Percentiles rank a stretch among this genome's conserved stretches.
Conservation (phyloP, 1,140 invertebrate species). For the Drosophila athabasca region DNA sequence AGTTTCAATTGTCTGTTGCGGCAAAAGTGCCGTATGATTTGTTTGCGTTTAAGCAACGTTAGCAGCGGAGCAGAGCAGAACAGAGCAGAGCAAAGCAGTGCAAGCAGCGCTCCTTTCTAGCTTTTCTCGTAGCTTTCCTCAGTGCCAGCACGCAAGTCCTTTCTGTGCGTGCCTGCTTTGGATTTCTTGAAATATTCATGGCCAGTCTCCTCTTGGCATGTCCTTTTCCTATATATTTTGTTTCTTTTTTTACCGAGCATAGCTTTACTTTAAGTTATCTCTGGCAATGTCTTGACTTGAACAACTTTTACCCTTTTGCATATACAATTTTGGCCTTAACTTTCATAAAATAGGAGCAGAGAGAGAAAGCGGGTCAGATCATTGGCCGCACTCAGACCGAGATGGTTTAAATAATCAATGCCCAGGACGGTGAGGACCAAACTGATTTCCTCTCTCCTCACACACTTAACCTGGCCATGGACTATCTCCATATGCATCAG, state of each 20-base stretch:
- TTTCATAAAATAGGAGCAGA: not conserved
- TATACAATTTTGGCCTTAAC: conserved; percentile 27
- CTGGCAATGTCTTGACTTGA: conserved; percentile 35
- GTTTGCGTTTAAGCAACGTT: conserved; percentile 71
- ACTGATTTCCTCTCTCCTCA: not conserved
- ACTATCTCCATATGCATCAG: conserved; percentile 8
- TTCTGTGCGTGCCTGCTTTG: conserved; percentile 13
- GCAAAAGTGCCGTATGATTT: conserved; percentile 70
- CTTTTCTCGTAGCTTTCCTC: conserved; percentile 52
- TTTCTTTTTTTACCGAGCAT: conserved; percentile 25
- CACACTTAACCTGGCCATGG: too few relatives aligned
- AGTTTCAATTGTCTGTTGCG: conserved; percentile 72
- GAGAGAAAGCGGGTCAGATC: conserved; percentile 21
- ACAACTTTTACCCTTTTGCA: conserved; percentile 44
- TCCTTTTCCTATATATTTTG: conserved; percentile 33
- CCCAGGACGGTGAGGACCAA: conserved; percentile 31
- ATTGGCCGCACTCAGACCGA: conserved; percentile 44
- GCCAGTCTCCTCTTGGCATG: conserved; percentile 31
- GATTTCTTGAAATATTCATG: conserved; percentile 67
- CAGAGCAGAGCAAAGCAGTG: not conserved
- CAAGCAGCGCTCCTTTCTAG: not conserved
- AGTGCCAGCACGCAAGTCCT: conserved; percentile 13
- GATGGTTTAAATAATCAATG: conserved; percentile 60
- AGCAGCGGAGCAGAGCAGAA: conserved; percentile 42
- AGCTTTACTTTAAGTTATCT: conserved; percentile 31